Conservation (phyloP, 2,797 vertebrate species). For the Falco rusticolus region DNA sequence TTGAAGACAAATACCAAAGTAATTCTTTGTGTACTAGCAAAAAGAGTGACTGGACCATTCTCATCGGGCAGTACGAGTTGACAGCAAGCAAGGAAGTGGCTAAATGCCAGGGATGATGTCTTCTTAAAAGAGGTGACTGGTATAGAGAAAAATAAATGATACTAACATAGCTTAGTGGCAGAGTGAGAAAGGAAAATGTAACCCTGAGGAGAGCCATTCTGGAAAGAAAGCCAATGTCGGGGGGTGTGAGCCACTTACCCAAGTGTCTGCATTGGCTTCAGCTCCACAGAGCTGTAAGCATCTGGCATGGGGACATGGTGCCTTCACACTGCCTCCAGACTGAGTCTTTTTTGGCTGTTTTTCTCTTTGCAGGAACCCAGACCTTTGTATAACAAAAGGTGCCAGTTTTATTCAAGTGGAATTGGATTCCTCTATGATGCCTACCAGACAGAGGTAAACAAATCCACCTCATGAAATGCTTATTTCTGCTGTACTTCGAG, state of each 20-base stretch:
- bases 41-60: not conserved
- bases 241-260: not conserved
- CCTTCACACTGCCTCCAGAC: not conserved
- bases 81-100: not conserved
- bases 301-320: not conserved
- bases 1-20: not conserved
- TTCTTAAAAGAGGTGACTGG: not conserved
- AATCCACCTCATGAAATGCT: not conserved
- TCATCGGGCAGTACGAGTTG: not conserved
- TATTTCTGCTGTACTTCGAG: not conserved
- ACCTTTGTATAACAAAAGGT: conserved; percentile 86
- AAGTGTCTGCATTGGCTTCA: not conserved
- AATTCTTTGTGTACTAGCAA: not conserved
- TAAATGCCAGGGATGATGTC: not conserved
- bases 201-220: not conserved
- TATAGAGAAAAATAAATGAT: not conserved
- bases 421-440: conserved; percentile 84
- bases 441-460: conserved; percentile 89
- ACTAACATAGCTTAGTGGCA: not conserved
- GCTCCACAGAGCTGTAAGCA: not conserved
- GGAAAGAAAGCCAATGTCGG: not conserved
- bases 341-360: not conserved
- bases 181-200: not conserved
- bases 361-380: conserved; percentile 83
- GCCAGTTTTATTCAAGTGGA: conserved; percentile 87